Evolutionary conservation across 2,888 invertebrate species (phyloP), one percentile per base, ranked within the genome.

Genomic region (Drosophila meridionalis): DNA sequence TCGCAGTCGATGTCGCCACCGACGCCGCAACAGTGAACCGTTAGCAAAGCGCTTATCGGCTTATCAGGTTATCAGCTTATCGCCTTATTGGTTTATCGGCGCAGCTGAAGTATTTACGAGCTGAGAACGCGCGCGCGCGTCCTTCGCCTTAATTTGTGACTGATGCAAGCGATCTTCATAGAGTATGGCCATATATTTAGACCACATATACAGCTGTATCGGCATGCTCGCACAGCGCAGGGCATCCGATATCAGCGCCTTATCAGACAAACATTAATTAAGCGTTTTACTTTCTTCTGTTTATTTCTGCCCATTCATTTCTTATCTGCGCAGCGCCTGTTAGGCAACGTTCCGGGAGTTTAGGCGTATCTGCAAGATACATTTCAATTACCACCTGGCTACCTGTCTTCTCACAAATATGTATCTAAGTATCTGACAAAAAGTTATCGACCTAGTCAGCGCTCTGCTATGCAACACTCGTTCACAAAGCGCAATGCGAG

Each of bases 51-150:
- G 60, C 40, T 56, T 69, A 57, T 80, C 76, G 43, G 43, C 55
- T 56, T 74, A 75, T 79, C 69, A 56, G 59, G 36, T 47, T 74
- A 74, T 79, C 69, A 59, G 56, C 45, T 59, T 73, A 74, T 78
- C 69, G 50, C 36, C 48, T 74, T 72, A 73, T 76, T 68, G 60
- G 59, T 57, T 71, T 68, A 78, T 78, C 78, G 59, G n/a, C 68
- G 47, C n/a, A 56, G 28, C 38, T 76, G 65, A 78, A 80, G 67
- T 76, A 80, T 78, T 78, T 75, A 80, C 57, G 57, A 68, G 50
- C 52, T 58, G 38, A 2, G 45, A 20, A 32, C 42, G 66, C 71
- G 64, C 67, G 70, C 76, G 38, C n/a, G 9, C 45, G 32, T 80
- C 80, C 76, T 76, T 80, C 65, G 59, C 59, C 34, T 26, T 69